Base-by-base conservation (phyloP, 2,888 invertebrate species). In the Mactromeris polynyma region DNA sequence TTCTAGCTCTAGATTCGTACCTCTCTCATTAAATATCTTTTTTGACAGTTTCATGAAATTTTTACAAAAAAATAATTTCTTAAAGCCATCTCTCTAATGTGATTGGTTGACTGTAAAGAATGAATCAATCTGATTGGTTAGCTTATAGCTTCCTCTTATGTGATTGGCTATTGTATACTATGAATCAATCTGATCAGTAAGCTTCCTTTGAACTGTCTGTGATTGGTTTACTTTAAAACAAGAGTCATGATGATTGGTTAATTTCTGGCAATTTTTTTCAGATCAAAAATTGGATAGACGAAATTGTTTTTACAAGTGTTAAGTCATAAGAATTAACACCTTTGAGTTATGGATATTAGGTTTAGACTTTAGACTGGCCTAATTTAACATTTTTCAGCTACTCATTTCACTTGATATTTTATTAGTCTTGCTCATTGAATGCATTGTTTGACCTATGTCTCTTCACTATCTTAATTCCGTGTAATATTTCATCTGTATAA, bases 171-270 rank as follows among this genome's bases (percentile, higher is more conserved):
- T n/a, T 54, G 4, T n/a, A n/a, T n/a, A 58, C 2, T 6, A 26
- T 26, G 26, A 26, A 58, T 26, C 2, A 58, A 58, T 58, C 26
- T 58, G 58, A 58, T 58, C n/a, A n/a, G 58, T 58, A n/a, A 58
- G 14, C 2, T 58, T n/a, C n/a, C n/a, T 64, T 64, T 33, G 33
- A 36, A 73, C 14, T 73, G 17, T 9, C 33, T 73, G 17, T 73
- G 73, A 73, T 73, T 73, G 73, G 73, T 73, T 73, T 14, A 73
- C 36, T 73, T 73, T 73, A 36, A 33, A 33, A 3, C 73, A 19
- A 9, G 11, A 36, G 11, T 69, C 69, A 69, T n/a, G 1, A 3
- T 69, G 36, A 73, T 73, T 73, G 73, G 73, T 33, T 73, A 73
- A 73, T 33, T 58, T 58, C 21, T 26, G n/a, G n/a, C n/a, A n/a